phyloP scores from a whole-genome alignment of 2,888 invertebrate genomes.

The Ypsolopha sequella region DNA sequence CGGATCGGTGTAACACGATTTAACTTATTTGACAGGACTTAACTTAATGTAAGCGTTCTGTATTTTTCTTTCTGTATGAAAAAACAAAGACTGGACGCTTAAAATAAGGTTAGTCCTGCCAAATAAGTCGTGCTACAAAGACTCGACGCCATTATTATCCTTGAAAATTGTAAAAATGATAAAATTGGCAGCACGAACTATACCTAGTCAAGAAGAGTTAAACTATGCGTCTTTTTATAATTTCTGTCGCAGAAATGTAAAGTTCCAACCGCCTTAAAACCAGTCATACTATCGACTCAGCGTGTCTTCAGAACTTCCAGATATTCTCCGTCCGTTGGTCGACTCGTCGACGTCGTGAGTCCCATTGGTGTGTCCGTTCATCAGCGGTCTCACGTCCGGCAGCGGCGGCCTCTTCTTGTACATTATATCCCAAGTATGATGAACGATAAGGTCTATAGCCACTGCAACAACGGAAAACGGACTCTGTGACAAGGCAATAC shows the following conservation, averaged over 20 bases:
- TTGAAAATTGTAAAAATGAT: too few relatives aligned
- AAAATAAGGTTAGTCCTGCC: too few relatives aligned
- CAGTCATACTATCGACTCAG: slow-evolving; percentile 51
- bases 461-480: slow-evolving; percentile 84
- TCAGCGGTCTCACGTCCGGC: slow-evolving; percentile 22
- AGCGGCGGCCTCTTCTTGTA: slow-evolving; percentile 58
- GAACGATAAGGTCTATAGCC: slow-evolving; percentile 99
- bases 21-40: too few relatives aligned
- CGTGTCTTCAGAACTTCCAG: slow-evolving; percentile 62
- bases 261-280: slow-evolving; percentile 7
- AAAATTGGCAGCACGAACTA: background rate
- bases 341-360: slow-evolving; percentile 33
- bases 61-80: too few relatives aligned
- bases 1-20: too few relatives aligned
- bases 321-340: slow-evolving; percentile 40
- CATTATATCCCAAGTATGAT: slow-evolving; percentile 98
- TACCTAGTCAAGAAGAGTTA: background rate
- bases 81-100: too few relatives aligned
- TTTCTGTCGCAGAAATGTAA: too few relatives aligned
- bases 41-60: too few relatives aligned
- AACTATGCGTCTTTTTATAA: too few relatives aligned
- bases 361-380: slow-evolving; percentile 48
- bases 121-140: too few relatives aligned
- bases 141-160: too few relatives aligned
- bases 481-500: slow-evolving; percentile 30